Conservation (phyloP, 2,797 vertebrate genomes). For the Ctenosaura bakeri region DNA sequence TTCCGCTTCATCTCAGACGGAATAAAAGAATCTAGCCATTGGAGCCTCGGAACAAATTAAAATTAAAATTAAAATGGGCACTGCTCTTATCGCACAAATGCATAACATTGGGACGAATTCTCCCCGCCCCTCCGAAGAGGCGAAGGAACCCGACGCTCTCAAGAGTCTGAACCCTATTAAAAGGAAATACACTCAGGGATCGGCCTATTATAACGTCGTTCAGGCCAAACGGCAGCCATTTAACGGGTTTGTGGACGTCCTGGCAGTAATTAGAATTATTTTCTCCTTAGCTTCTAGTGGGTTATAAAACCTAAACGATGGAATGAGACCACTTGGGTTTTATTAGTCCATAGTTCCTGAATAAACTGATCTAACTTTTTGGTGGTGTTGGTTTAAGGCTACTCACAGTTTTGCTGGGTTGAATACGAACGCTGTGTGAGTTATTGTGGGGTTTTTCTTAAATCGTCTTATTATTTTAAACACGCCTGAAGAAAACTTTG, state of each 20-base stretch:
- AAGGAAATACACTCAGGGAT: background rate
- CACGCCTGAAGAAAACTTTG: background rate
- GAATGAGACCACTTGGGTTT: background rate
- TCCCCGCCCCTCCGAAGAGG: fast-evolving
- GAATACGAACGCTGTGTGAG: background rate
- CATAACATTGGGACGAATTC: background rate
- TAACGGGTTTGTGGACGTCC: background rate
- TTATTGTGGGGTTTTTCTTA: background rate
- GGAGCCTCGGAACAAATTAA: background rate
- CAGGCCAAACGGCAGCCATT: background rate
- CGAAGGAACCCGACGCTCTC: background rate
- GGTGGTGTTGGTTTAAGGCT: background rate
- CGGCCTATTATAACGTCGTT: background rate
- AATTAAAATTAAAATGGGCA: background rate
- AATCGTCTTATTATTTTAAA: background rate
- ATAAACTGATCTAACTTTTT: background rate
- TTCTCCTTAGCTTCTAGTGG: background rate
- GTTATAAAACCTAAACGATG: background rate
- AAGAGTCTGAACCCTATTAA: background rate
- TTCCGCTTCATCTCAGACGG: background rate
- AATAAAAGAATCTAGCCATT: background rate
- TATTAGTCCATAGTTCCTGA: background rate
- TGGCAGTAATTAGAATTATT: background rate
- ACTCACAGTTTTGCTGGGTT: background rate
- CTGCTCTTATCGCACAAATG: background rate